A percentile compares a stretch with the other conserved stretches of the same genome.
phyloP scores from a whole-genome alignment of 1,140 invertebrate species.

The Liolophura sinensis region DNA sequence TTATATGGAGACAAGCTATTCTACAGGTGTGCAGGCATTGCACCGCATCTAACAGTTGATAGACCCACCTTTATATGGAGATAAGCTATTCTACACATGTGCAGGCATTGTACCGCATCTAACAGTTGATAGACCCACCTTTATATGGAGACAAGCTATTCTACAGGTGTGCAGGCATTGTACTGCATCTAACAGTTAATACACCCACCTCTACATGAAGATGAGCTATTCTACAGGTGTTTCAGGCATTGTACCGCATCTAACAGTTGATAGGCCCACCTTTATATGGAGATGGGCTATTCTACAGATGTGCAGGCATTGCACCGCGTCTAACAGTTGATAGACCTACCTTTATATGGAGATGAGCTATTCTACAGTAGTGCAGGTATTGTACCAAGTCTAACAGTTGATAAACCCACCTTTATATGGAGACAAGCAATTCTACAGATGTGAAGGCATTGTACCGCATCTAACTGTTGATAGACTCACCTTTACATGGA shows the following conservation, averaged over 20 bases:
- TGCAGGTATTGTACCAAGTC: conserved; percentile 70
- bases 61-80: conserved; percentile 67
- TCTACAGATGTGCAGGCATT: conserved; percentile 73
- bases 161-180: too few relatives aligned
- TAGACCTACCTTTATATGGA: conserved; percentile 72
- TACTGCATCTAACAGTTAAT: too few relatives aligned
- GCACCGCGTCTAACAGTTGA: conserved; percentile 74
- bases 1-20: conserved; percentile 77
- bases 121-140: conserved; percentile 68
- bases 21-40: conserved; percentile 74
- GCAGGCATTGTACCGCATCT: conserved; percentile 76
- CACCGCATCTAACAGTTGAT: conserved; percentile 74
- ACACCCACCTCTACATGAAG: too few relatives aligned
- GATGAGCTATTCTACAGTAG: conserved; percentile 70
- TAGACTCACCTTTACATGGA: too few relatives aligned
- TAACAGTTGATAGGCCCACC: too few relatives aligned
- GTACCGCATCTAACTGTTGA: too few relatives aligned
- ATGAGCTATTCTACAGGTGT: too few relatives aligned
- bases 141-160: too few relatives aligned
- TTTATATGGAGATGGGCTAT: conserved; percentile 72
- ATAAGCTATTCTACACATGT: too few relatives aligned
- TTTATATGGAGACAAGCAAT: conserved; percentile 67
- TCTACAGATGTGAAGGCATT: conserved; percentile 71
- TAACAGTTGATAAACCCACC: too few relatives aligned
- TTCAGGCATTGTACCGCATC: too few relatives aligned